Evolutionary conservation across 2,888 invertebrate species (phyloP), one percentile per base, ranked within the genome.

Genomic region (Cryptus viduatorius): DNA sequence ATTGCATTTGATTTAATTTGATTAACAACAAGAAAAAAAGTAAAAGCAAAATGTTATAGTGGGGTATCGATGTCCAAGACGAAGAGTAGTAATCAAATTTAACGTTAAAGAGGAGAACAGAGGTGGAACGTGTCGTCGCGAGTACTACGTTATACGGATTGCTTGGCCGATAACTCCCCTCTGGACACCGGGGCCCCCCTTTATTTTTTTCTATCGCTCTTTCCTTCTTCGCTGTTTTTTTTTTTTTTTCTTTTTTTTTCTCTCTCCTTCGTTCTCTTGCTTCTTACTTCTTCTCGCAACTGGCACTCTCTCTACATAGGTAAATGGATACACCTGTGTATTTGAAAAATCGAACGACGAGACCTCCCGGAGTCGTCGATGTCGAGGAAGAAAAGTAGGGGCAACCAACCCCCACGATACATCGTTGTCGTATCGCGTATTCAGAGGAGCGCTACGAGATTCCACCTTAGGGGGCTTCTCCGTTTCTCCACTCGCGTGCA

Each of bases 161-260:
- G 73, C 81, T 59, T 71, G 42, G 73, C 69, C 81, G 77, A 68
- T 72, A 53, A 68, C 77, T 73, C 77, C 76, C 78, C 73, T 77
- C 69, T 19, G 56, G 48, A 46, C 56, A 65, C 50, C 44, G 24
- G 72, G 29, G 73, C 59, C 69, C 69, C 42, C 50, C 48, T 61
- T 61, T 65, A 73, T 61, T 79, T 56, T 50, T 78, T 73, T 68
- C 69, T 44, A 59, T 73, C 87, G 87, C 89, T 89, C 83, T 89
- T 89, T 90, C 87, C 86, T 89, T 84, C 87, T 84, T 88, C 88
- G 87, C 87, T 86, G 1, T 24, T 24, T 88, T 87, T 79, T 87
- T 89, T 87, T 86, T 86, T 82, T 86, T 88, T 88, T 86, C 89
- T 88, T 90, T 71, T 67, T 65, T 56, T 71, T n/a, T 65, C 19